These are phyloP conservation scores for Arenaria interpres DNA, from an alignment of 2,113 vertebrate species.

Conservation along the genomic window DNA sequence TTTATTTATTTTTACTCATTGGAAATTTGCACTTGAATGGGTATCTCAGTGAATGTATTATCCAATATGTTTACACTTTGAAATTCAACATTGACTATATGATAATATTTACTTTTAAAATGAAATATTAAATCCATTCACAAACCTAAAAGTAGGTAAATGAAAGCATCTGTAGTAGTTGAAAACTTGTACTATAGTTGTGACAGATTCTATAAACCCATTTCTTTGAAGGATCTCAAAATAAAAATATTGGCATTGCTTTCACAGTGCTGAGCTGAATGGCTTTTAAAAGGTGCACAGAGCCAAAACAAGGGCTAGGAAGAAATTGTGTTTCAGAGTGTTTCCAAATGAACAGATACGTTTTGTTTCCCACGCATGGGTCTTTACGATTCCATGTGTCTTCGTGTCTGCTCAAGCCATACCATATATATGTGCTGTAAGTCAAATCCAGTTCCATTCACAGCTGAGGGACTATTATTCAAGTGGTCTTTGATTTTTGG, in stretches of 20 bases:
- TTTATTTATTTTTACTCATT: not conserved
- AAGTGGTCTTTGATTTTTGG: not conserved
- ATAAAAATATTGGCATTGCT: not conserved
- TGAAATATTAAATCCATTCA: not conserved
- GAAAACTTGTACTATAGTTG: not conserved
- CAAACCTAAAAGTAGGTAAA: not conserved
- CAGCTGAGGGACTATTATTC: not conserved
- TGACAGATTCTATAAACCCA: not conserved
- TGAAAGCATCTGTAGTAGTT: not conserved
- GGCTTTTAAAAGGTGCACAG: not conserved
- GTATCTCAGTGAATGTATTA: not conserved
- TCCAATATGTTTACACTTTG: not conserved
- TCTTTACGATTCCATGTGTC: not conserved
- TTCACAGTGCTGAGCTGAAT: not conserved
- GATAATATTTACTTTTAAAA: not conserved
- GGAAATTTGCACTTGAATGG: not conserved
- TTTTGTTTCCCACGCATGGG: not conserved
- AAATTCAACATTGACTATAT: not conserved
- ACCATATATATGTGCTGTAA: rapidly evolving
- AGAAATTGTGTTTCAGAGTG: not conserved
- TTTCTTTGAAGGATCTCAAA: not conserved
- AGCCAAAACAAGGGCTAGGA: not conserved
- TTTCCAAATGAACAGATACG: not conserved
- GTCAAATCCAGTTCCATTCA: not conserved
- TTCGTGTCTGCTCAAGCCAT: not conserved